Evolutionary conservation across 1,140 invertebrate species (phyloP).

Genomic region (Leptinotarsa lineolata): DNA sequence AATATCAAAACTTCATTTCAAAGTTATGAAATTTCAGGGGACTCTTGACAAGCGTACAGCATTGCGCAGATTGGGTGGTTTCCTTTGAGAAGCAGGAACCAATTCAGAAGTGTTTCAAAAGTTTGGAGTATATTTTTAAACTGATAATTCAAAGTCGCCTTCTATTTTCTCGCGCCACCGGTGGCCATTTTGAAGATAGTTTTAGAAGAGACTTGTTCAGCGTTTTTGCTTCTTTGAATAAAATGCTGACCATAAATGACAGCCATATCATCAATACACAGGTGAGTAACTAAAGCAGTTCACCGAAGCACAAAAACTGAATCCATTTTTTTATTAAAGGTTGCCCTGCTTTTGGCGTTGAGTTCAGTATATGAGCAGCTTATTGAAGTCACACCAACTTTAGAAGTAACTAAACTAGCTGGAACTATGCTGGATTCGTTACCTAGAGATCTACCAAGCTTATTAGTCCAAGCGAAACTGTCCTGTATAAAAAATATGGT

Average conservation of each 20-base stretch:
- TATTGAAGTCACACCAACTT: conserved; percentile 65
- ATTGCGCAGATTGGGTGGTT: conserved; percentile 87
- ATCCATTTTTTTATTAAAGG: conserved; percentile 34
- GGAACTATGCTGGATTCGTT: conserved; percentile 72
- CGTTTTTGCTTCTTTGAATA: conserved; percentile 76
- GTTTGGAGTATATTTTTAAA: conserved; percentile 93
- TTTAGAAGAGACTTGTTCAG: conserved; percentile 77
- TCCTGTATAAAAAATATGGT: conserved; percentile 74
- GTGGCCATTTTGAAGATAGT: conserved; percentile 84
- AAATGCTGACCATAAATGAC: conserved; percentile 73
- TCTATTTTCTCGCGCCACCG: conserved; percentile 85
- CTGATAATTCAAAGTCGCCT: conserved; percentile 91
- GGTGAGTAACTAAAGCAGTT: conserved; percentile 55
- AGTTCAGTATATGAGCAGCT: conserved; percentile 65
- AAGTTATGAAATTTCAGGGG: conserved; percentile 62
- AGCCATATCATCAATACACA: conserved; percentile 79
- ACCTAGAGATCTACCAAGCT: conserved; percentile 64
- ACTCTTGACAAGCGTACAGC: conserved; percentile 83
- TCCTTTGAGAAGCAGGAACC: conserved; percentile 84
- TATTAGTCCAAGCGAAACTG: conserved; percentile 74
- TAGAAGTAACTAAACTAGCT: conserved; percentile 71
- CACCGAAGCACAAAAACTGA: no score
- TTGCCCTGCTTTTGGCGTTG: conserved; percentile 51
- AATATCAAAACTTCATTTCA: background rate
- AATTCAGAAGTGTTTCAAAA: conserved; percentile 87